These are phyloP conservation scores for Drosophila tsacasi DNA, from an alignment of 1,140 invertebrate species.

Conservation along the genomic window DNA sequence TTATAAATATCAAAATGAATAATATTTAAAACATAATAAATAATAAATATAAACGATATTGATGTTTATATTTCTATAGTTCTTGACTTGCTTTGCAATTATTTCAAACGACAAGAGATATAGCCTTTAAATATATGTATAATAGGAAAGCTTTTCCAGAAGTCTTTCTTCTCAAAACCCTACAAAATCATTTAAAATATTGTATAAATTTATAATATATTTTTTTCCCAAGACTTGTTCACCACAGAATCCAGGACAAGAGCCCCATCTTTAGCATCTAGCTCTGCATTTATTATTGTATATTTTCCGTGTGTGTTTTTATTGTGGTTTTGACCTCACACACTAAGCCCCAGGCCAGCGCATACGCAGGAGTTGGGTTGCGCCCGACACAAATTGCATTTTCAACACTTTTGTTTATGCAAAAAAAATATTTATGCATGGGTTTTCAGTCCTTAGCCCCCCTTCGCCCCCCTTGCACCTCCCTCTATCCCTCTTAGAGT, in stretches of 20 bases:
- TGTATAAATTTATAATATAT: background rate
- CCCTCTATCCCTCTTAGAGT: slow-evolving; percentile 8
- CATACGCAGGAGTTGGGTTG: slow-evolving; percentile 3
- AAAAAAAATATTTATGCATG: slow-evolving; percentile 72
- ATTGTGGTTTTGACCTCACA: slow-evolving; percentile 74
- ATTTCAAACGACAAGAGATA: background rate
- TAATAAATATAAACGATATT: background rate
- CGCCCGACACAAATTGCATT: slow-evolving; percentile 70
- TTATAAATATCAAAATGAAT: background rate
- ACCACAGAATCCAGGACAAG: slow-evolving; percentile 5
- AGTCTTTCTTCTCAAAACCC: background rate
- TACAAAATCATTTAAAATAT: background rate
- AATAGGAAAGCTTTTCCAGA: background rate
- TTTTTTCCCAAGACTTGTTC: background rate
- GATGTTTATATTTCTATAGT: too few relatives aligned
- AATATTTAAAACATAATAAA: background rate
- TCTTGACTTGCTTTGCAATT: background rate
- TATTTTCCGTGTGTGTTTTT: slow-evolving; percentile 31
- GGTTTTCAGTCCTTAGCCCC: slow-evolving; percentile 28
- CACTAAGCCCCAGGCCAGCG: slow-evolving; percentile 42
- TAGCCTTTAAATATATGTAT: background rate
- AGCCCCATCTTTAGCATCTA: background rate
- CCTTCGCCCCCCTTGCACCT: background rate
- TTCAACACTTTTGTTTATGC: slow-evolving; percentile 83
- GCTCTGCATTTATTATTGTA: slow-evolving; percentile 4